Conservation (phyloP, 2,888 invertebrate species). For the Pinctada fucata region DNA sequence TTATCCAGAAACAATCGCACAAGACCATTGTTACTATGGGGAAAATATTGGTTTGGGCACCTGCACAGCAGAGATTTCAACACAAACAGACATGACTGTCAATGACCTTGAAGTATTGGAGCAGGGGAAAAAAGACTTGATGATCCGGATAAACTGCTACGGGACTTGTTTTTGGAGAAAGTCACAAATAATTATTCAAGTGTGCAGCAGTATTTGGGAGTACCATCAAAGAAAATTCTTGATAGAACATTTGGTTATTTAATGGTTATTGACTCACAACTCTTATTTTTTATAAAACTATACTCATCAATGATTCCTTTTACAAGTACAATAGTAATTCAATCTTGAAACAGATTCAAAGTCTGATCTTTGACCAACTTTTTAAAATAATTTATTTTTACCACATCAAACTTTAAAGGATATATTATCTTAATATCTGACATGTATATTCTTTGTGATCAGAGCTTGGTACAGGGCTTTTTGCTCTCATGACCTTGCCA, state of each 20-base stretch:
- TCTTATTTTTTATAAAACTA: neutral
- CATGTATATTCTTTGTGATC: too few species aligned
- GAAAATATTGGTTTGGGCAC: neutral
- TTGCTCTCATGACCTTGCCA: too few species aligned
- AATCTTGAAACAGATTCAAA: too few species aligned
- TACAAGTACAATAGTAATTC: too few species aligned
- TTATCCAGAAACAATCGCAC: conserved; percentile 4
- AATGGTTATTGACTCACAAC: neutral
- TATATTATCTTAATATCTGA: too few species aligned
- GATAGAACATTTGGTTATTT: conserved; percentile 18
- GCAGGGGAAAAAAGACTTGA: neutral
- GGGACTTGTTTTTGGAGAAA: conserved; percentile 21
- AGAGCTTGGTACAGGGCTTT: too few species aligned
- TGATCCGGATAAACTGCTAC: conserved; percentile 10
- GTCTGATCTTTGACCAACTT: too few species aligned
- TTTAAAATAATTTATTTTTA: too few species aligned
- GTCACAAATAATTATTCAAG: conserved; percentile 2
- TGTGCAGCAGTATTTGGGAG: conserved; percentile 12
- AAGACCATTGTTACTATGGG: conserved; percentile 7
- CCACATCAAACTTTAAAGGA: too few species aligned
- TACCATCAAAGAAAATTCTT: conserved; percentile 6
- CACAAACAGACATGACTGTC: conserved; percentile 12
- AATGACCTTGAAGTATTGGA: conserved; percentile 12
- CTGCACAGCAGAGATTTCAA: conserved; percentile 2
- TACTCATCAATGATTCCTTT: neutral